A percentile compares a stretch with the other conserved stretches of the same genome.
Conservation (phyloP, 1,140 invertebrate genomes). For the Brachionus koreanus region DNA sequence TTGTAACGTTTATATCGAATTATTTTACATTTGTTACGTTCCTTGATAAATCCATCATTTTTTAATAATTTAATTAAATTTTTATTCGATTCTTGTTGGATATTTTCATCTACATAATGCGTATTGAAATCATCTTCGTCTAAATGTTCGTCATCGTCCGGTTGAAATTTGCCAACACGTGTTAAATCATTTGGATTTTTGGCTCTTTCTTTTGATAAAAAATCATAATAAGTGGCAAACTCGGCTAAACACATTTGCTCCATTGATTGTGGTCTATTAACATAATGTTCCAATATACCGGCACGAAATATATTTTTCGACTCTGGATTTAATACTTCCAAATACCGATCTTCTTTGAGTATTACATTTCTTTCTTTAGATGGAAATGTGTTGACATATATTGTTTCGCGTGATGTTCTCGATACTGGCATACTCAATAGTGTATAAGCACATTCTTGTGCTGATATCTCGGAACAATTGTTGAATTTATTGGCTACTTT, state of each 20-base stretch:
- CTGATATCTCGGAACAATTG: neutral
- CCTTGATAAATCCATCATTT: neutral
- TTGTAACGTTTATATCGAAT: neutral
- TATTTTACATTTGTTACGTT: neutral
- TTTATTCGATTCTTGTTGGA: neutral
- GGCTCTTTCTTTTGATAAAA: neutral
- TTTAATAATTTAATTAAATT: neutral
- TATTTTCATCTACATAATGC: too few species aligned
- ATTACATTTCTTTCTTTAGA: neutral
- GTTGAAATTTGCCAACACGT: neutral
- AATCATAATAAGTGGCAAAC: neutral
- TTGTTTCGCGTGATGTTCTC: neutral
- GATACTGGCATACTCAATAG: neutral
- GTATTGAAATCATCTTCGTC: slow-evolving; percentile 29
- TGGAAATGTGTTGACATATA: neutral
- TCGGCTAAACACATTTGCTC: neutral
- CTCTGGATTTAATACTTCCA: neutral
- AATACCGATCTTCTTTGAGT: slow-evolving; percentile 4
- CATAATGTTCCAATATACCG: neutral
- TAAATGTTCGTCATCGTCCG: neutral
- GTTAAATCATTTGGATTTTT: neutral
- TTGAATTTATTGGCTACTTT: neutral
- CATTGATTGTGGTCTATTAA: neutral
- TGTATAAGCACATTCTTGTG: neutral
- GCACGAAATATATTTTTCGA: neutral